Evolutionary conservation across 2,113 vertebrate genomes (phyloP).

Genomic region (Vidua macroura): DNA sequence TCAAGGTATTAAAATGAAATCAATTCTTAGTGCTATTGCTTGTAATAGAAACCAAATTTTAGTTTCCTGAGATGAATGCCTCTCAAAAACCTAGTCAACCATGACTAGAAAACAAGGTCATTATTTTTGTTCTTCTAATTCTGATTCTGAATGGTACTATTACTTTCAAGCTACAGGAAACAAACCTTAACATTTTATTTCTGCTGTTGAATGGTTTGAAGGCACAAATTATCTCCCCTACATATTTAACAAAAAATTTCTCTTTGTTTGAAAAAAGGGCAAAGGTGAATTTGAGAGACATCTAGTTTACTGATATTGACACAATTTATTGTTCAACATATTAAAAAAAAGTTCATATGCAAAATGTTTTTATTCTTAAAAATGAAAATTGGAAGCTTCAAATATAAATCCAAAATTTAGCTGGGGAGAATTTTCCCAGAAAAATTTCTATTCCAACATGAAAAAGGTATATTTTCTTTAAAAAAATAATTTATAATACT

Average conservation of each 20-base stretch:
- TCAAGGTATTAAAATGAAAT: neutral
- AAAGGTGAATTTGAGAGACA: neutral
- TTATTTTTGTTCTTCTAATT: constrained; percentile 35
- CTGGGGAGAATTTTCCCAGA: neutral
- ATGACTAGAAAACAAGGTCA: neutral
- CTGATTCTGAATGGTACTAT: neutral
- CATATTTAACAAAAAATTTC: neutral
- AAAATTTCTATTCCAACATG: neutral
- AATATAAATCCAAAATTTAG: neutral
- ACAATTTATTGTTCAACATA: neutral
- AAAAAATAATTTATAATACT: neutral
- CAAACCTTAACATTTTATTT: neutral
- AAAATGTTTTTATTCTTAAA: neutral
- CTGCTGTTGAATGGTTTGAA: neutral
- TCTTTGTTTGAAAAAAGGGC: neutral
- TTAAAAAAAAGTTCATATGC: neutral
- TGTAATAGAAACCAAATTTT: neutral
- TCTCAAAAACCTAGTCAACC: neutral
- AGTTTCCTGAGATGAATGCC: neutral
- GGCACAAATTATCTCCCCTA: neutral
- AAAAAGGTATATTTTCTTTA: neutral
- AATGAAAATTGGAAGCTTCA: neutral
- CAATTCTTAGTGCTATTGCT: neutral
- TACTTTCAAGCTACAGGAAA: neutral
- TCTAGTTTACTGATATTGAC: neutral